phyloP scores from a whole-genome alignment of 2,888 invertebrate genomes.

The Alviniconcha strummeri region DNA sequence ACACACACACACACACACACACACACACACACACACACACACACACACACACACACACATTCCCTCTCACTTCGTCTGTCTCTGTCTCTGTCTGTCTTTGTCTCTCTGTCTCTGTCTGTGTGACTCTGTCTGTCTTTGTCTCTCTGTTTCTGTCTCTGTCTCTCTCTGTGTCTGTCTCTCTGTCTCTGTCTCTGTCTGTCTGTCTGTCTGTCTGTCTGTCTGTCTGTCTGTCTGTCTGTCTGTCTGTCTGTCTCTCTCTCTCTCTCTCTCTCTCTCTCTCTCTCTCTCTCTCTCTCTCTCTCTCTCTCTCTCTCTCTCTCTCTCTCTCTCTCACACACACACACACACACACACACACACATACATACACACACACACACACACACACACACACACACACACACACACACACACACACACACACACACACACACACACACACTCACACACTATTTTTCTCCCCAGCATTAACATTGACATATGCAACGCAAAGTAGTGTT shows the following conservation, averaged over 20 bases:
- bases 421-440: neutral
- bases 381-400: neutral
- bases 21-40: too few relatives aligned
- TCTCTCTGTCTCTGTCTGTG: neutral
- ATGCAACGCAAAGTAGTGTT: too few relatives aligned
- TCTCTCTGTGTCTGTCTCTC: neutral
- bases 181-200: neutral
- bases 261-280: slow-evolving; percentile 20
- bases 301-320: neutral
- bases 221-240: neutral
- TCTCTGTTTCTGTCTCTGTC: slow-evolving; percentile 7
- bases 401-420: neutral
- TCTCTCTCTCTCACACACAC: neutral
- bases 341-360: neutral
- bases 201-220: neutral
- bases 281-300: neutral
- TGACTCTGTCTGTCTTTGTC: neutral
- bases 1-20: too few relatives aligned
- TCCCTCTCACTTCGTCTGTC: neutral
- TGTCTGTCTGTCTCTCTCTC: slow-evolving; percentile 21
- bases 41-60: too few relatives aligned
- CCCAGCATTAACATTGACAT: too few relatives aligned
- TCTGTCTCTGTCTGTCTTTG: neutral
- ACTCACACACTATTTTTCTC: neutral
- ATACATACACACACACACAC: neutral